Base-by-base conservation (phyloP, 2,113 vertebrate species). In the Nyctereutes procyonoides region DNA sequence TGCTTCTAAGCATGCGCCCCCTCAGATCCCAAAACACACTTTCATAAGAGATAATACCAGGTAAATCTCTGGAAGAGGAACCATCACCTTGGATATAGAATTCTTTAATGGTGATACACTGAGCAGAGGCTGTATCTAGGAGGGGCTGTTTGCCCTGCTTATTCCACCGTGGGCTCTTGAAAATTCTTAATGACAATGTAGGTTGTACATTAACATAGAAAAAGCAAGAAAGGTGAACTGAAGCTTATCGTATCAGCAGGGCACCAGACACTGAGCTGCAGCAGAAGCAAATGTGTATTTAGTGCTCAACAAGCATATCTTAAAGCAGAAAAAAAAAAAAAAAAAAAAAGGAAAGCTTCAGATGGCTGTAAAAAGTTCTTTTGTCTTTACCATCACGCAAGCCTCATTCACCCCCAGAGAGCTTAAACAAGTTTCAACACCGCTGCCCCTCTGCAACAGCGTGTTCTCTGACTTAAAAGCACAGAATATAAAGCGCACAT, bases 11-110 rank as follows among this genome's bases (percentile, higher is more conserved):
- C 35, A 88, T 11, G 22, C 12, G 53, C 3, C 71, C 53, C 77
- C 53, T 30, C 15, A 20, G 51, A 79, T 32, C 35, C 9, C 35
- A 0, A 12, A 53, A 63, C 19, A 35, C 32, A 55, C 88, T 77
- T 92, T 87, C 93, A 93, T 71, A 95, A 67, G 58, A 96, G 91
- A 53, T 60, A 69, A 92, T 53, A 30, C 80, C 67, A 60, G 79
- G 55, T 26, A n/a, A 82, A 51, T 28, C 82, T 88, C 79, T 38
- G 87, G 38, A 73, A 80, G 69, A 20, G 63, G 95, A 86, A 28
- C 1, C 51, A 38, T 69, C 84, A 53, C 60, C 53, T 55, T 51
- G 55, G 48, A 32, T 81, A 65, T 0, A 56, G 85, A 56, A 81
- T 79, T 88, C 73, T 71, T 63, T 26, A 20, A 53, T 16, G 60